Conservation (phyloP, 2,888 invertebrate genomes). For the Leucania comma region DNA sequence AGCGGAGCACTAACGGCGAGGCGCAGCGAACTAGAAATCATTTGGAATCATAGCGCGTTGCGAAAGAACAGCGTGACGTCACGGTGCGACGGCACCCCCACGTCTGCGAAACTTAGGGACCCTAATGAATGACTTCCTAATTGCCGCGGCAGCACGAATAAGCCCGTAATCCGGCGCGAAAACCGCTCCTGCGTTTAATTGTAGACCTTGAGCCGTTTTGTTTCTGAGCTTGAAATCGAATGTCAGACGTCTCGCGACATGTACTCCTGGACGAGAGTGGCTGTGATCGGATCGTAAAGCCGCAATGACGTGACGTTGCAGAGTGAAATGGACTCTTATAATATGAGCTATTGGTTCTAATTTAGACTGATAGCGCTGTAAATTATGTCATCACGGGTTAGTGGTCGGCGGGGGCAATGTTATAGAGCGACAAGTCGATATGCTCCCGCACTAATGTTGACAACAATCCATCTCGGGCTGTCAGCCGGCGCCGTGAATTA, state of each 20-base stretch:
- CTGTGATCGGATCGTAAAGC: slow-evolving; percentile 74
- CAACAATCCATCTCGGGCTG: slow-evolving; percentile 89
- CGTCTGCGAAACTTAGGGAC: slow-evolving; percentile 91
- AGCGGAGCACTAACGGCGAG: slow-evolving; percentile 69
- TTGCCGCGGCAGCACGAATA: slow-evolving; percentile 89
- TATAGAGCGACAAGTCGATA: slow-evolving; percentile 86
- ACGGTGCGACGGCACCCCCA: slow-evolving; percentile 87
- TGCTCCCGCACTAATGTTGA: slow-evolving; percentile 89
- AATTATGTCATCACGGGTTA: slow-evolving; percentile 54
- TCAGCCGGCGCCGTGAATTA: slow-evolving; percentile 88
- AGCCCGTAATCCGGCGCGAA: slow-evolving; percentile 87
- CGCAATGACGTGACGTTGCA: slow-evolving; percentile 67
- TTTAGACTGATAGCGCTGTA: slow-evolving; percentile 61
- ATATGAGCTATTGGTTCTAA: slow-evolving; percentile 66
- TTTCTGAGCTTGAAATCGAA: slow-evolving; percentile 86
- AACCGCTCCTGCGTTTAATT: slow-evolving; percentile 82
- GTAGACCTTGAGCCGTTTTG: slow-evolving; percentile 85
- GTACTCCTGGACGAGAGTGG: slow-evolving; percentile 81
- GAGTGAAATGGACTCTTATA: slow-evolving; percentile 78
- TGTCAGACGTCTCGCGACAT: slow-evolving; percentile 81
- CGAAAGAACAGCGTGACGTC: slow-evolving; percentile 84
- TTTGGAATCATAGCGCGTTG: slow-evolving; percentile 74
- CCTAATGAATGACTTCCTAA: slow-evolving; percentile 91
- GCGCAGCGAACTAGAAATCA: slow-evolving; percentile 74
- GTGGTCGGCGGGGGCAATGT: slow-evolving; percentile 61